A percentile compares a stretch with the other conserved stretches of the same genome.
Conservation (phyloP, 2,888 invertebrate species). For the Halictus ligatus region DNA sequence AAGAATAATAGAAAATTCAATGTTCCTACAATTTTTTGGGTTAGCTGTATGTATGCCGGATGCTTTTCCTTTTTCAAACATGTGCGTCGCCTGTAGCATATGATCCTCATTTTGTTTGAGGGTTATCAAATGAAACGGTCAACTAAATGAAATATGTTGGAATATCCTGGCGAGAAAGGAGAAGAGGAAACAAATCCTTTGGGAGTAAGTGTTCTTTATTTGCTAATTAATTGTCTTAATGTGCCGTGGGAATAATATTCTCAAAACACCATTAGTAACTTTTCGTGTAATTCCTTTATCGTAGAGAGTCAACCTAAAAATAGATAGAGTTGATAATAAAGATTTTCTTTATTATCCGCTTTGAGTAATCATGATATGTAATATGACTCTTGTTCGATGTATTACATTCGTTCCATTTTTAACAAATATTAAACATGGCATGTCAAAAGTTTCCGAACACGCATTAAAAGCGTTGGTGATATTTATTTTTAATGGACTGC, state of each 20-base stretch:
- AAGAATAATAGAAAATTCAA: neutral
- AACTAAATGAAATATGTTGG: constrained; percentile 20
- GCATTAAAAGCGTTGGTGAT: neutral
- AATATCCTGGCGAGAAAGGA: constrained; percentile 39
- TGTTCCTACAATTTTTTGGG: neutral
- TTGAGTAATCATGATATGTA: neutral
- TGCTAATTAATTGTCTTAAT: neutral
- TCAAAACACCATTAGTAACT: neutral
- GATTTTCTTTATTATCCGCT: neutral
- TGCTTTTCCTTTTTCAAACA: neutral
- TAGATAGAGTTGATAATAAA: neutral
- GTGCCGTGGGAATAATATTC: neutral
- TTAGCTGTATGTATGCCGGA: neutral
- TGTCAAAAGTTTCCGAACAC: neutral
- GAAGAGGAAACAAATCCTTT: constrained; percentile 58
- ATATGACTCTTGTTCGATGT: neutral
- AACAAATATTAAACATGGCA: neutral
- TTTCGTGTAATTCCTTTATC: neutral
- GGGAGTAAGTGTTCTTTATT: constrained; percentile 41
- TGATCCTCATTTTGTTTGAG: neutral
- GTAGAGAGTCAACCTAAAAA: neutral
- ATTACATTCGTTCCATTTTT: neutral
- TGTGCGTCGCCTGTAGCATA: neutral
- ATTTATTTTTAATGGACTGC: neutral
- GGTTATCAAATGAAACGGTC: neutral